Conservation (phyloP, 2,113 vertebrate species). For the Canis aureus region DNA sequence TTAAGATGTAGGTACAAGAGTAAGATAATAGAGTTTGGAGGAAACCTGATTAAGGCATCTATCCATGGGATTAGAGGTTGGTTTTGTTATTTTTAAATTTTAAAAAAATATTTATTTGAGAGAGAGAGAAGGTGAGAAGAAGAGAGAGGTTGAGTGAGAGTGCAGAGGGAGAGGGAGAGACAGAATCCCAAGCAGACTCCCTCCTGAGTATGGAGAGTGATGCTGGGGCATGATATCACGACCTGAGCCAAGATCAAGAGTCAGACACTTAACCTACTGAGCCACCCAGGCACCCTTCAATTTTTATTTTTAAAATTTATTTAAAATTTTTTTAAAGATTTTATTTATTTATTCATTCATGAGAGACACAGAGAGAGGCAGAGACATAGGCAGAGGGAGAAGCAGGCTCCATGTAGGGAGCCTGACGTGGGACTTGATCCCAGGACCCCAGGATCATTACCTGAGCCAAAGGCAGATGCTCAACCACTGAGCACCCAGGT, state of each 20-base stretch:
- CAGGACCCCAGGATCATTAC: too few relatives aligned
- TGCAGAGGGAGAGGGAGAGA: neutral
- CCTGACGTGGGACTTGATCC: too few relatives aligned
- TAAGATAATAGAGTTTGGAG: neutral
- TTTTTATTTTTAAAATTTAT: neutral
- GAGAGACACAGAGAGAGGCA: too few relatives aligned
- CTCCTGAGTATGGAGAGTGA: neutral
- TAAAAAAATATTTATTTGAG: neutral
- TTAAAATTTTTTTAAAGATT: too few relatives aligned
- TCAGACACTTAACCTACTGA: neutral
- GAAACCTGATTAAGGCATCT: neutral
- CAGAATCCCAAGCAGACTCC: neutral
- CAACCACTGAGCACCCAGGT: too few relatives aligned
- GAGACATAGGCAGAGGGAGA: too few relatives aligned
- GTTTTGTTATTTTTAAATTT: neutral
- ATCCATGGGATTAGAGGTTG: slow-evolving; percentile 31
- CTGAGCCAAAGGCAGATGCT: too few relatives aligned
- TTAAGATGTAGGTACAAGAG: slow-evolving; percentile 3
- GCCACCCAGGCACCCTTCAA: neutral
- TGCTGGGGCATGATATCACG: too few relatives aligned
- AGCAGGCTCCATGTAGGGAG: too few relatives aligned
- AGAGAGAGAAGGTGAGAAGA: neutral
- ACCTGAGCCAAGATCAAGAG: too few relatives aligned
- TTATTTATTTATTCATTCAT: too few relatives aligned
- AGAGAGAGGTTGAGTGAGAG: neutral